phyloP scores from a whole-genome alignment of 1,140 invertebrate genomes.

The Dreissena polymorpha region DNA sequence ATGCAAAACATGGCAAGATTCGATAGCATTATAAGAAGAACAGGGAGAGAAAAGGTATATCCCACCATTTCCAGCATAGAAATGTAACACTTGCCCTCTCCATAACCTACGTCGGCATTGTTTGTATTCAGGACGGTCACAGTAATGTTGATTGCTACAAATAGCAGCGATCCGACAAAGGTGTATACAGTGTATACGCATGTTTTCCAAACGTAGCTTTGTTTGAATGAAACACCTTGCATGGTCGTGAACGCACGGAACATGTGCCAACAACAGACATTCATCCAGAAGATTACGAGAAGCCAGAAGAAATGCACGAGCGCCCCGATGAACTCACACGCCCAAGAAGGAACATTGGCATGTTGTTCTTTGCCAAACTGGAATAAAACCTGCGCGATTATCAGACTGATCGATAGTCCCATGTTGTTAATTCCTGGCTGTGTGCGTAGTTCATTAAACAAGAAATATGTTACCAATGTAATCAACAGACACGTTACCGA shows the following conservation, averaged over 20 bases:
- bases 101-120: slow-evolving; percentile 1
- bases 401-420: background rate
- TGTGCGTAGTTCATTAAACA: slow-evolving; percentile 72
- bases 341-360: background rate
- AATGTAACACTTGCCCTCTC: background rate
- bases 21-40: background rate
- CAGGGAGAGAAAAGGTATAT: slow-evolving; percentile 13
- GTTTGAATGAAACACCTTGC: background rate
- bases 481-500: slow-evolving; percentile 76
- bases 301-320: slow-evolving; percentile 23
- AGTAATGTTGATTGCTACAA: slow-evolving; percentile 13
- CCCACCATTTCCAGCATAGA: slow-evolving; percentile 1
- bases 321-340: slow-evolving; percentile 2
- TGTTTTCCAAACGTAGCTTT: background rate
- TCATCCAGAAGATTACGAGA: slow-evolving; percentile 23
- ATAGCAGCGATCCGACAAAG: slow-evolving; percentile 14
- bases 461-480: slow-evolving; percentile 76
- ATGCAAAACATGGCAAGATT: slow-evolving; percentile 7
- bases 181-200: slow-evolving; percentile 12
- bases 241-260: slow-evolving; percentile 34
- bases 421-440: slow-evolving; percentile 22
- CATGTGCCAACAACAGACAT: slow-evolving; percentile 37
- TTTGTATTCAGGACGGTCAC: background rate
- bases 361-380: background rate
- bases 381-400: slow-evolving; percentile 19